A percentile compares a stretch with the other conserved stretches of the same genome.
Conservation (phyloP, 2,113 vertebrate species). For the Ophiodon elongatus region DNA sequence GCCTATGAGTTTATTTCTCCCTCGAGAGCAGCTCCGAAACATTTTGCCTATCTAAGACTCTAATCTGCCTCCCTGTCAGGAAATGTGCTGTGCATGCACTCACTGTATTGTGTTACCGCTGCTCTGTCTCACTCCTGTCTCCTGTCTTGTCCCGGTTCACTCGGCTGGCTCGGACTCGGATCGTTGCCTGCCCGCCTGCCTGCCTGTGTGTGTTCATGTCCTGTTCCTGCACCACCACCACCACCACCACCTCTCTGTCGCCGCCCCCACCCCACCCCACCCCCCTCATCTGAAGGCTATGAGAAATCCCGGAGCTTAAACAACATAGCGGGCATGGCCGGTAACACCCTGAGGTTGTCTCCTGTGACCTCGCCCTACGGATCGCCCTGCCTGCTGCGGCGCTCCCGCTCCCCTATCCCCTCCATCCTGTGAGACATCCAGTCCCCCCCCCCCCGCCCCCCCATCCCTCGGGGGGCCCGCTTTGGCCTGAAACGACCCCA, state of each 20-base stretch:
- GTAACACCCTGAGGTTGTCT: constrained; percentile 94
- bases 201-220: constrained; percentile 84
- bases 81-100: constrained; percentile 65
- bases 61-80: constrained; percentile 24
- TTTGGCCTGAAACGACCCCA: constrained; percentile 63
- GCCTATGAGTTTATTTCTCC: background rate
- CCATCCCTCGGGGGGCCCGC: constrained; percentile 54
- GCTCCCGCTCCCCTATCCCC: constrained; percentile 94
- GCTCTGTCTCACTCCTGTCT: constrained; percentile 87
- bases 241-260: constrained; percentile 85
- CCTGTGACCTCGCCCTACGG: constrained; percentile 94
- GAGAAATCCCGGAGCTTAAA: constrained; percentile 98
- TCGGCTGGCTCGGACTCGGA: constrained; percentile 88
- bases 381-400: constrained; percentile 94
- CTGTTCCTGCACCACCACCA: constrained; percentile 82
- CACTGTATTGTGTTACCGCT: constrained; percentile 71
- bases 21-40: constrained; percentile 26
- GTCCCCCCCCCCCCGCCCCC: constrained; percentile 42
- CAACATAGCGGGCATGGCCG: constrained; percentile 94
- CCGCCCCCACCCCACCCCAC: constrained; percentile 7
- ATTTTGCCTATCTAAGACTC: background rate
- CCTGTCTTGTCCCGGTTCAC: constrained; percentile 85
- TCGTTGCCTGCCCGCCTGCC: constrained; percentile 69
- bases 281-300: constrained; percentile 87
- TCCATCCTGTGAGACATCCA: constrained; percentile 90